These are phyloP conservation scores for Drosophila athabasca DNA, from an alignment of 1,140 invertebrate genomes.

Conservation along the genomic window DNA sequence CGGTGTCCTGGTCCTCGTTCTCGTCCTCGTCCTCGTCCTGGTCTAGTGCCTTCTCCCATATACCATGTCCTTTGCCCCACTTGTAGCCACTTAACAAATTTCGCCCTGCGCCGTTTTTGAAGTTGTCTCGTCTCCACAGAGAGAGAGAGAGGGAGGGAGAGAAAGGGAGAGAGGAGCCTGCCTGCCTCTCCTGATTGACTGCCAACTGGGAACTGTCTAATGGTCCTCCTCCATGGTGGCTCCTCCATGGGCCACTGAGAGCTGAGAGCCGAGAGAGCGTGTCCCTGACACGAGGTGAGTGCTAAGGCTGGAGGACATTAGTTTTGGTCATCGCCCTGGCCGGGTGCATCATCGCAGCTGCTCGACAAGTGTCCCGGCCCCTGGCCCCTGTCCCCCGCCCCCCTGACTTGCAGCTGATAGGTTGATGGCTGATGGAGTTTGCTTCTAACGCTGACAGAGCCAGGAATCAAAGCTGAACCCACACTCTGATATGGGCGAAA, in stretches of 20 bases:
- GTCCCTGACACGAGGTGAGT: constrained; percentile 50
- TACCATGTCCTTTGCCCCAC: constrained; percentile 45
- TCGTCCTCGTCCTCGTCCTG: neutral
- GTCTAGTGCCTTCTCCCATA: neutral
- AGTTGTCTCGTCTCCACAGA: constrained; percentile 32
- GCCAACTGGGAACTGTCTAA: constrained; percentile 26
- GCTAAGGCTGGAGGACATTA: constrained; percentile 48
- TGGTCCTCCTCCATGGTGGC: constrained; percentile 1
- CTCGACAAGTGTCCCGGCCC: constrained; percentile 17
- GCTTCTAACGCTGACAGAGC: constrained; percentile 33
- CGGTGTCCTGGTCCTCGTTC: neutral
- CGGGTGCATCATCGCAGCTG: constrained; percentile 1
- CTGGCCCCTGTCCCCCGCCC: no score
- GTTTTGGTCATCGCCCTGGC: constrained; percentile 16
- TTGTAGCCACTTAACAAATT: constrained; percentile 67
- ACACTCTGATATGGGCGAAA: no score
- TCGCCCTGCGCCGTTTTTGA: constrained; percentile 52
- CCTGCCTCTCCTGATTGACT: constrained; percentile 49
- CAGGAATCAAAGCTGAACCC: neutral
- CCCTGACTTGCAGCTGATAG: constrained; percentile 18
- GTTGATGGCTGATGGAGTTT: constrained; percentile 42
- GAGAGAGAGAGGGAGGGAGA: no score
- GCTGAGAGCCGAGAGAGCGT: constrained; percentile 30
- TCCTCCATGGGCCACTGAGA: constrained; percentile 8
- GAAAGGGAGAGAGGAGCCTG: no score